Base-by-base conservation (phyloP, 2,113 vertebrate genomes). In the Perccottus glenii region DNA sequence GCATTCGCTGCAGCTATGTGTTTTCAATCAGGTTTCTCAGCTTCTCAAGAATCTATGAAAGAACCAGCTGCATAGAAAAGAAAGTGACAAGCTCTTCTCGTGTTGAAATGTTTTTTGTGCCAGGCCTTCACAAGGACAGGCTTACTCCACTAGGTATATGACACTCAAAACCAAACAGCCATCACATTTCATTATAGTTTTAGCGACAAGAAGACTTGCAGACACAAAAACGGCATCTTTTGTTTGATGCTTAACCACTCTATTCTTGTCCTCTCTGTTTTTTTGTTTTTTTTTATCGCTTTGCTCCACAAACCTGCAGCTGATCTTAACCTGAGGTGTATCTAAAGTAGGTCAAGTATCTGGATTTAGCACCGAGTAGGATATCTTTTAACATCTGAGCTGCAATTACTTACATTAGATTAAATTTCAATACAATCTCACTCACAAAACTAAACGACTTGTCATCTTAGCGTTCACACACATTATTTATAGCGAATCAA, bases 51-150 rank as follows among this genome's bases (percentile, higher is more conserved):
- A 19, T 50, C n/a, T 4, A 33, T 15, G 10, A 35, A 57, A 16
- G 49, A 44, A 64, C 8, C 56, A 27, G 56, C 15, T 9, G 6
- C 0, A 10, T 0, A 56, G 43, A 65, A 55, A 43, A 6, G 5
- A 55, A 43, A 6, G 5, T 36, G 16, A 9, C 5, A 32, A 40
- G 57, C 44, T 11, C 15, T 43, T 48, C 15, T 27, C 4, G 60
- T 47, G 56, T 16, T 52, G 16, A 79, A 82, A 72, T 38, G 7
- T 65, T 16, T 10, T 49, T 57, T 78, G 67, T 70, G 38, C 55
- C 0, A 27, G 14, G 5, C 0, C 2, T 44, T 16, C 36, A 49
- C 19, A 60, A 59, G 46, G 27, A 64, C 10, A 60, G 19, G 3
- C 15, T 60, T 47, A 40, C 14, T 16, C 6, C 42, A 15, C 40